Evolutionary conservation across 92 coral and sea anemone species (phyloP).

Genomic region (Actinernus sp.): DNA sequence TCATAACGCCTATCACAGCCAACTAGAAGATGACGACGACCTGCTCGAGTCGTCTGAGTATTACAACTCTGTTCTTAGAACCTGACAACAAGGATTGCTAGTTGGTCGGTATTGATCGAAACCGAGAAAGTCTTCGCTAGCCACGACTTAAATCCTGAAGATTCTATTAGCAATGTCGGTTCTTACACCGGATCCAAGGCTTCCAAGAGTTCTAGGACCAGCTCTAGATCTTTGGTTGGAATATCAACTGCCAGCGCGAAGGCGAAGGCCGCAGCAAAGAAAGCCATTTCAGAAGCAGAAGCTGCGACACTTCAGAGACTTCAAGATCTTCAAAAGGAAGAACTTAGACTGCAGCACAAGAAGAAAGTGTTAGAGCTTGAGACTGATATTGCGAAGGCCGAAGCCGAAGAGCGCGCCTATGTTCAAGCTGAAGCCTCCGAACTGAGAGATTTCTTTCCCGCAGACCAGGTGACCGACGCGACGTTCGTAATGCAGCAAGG

Average conservation of each 20-base stretch:
- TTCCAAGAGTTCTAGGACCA: conserved; percentile 4
- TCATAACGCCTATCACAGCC: conserved; percentile 23
- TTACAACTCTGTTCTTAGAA: conserved; percentile 11
- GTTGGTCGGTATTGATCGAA: too few species aligned
- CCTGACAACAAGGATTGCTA: too few species aligned
- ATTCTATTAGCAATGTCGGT: conserved; percentile 23
- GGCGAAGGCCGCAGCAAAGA: too few species aligned
- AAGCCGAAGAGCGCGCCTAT: too few species aligned
- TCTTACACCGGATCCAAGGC: conserved; percentile 22
- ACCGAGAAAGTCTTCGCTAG: too few species aligned
- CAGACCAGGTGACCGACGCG: background rate
- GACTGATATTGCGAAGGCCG: too few species aligned
- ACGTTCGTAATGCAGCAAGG: conserved; percentile 13
- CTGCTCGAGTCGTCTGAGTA: conserved; percentile 13
- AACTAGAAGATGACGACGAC: conserved; percentile 18
- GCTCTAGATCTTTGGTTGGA: too few species aligned
- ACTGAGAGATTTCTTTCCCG: too few species aligned
- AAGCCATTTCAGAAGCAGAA: conserved; percentile 8
- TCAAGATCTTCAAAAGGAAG: conserved; percentile 50
- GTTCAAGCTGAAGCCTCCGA: too few species aligned
- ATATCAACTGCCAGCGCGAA: conserved; percentile 31
- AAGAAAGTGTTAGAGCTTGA: conserved; percentile 33
- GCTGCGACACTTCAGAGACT: conserved; percentile 21
- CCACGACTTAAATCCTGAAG: conserved; percentile 14
- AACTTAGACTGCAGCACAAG: conserved; percentile 27